Evolutionary conservation across 2,888 invertebrate species (phyloP).

Genomic region (Sturmia bella): DNA sequence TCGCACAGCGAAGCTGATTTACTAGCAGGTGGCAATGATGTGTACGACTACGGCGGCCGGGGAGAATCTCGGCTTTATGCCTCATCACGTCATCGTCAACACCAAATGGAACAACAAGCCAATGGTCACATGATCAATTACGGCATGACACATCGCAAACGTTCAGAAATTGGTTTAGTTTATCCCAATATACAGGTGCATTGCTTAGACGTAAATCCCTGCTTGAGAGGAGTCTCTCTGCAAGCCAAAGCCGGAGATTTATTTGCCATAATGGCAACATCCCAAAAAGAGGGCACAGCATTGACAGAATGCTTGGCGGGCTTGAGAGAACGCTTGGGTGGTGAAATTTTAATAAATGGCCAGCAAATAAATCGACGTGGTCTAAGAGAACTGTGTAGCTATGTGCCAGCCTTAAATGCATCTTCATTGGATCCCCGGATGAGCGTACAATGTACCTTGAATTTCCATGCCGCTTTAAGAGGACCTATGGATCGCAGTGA

Average conservation of each 20-base stretch:
- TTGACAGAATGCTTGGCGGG: conserved; percentile 94
- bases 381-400: conserved; percentile 87
- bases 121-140: conserved; percentile 70
- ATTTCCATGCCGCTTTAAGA: conserved; percentile 89
- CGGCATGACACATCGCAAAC: conserved; percentile 76
- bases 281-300: conserved; percentile 92
- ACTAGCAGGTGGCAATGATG: conserved; percentile 83
- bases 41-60: conserved; percentile 71
- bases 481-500: conserved; percentile 83
- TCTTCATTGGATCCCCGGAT: conserved; percentile 86
- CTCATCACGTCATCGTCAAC: conserved; percentile 73
- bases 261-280: conserved; percentile 94
- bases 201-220: conserved; percentile 92
- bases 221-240: conserved; percentile 86
- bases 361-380: conserved; percentile 88
- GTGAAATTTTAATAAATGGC: conserved; percentile 93
- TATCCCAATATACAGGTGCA: conserved; percentile 82
- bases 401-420: conserved; percentile 80
- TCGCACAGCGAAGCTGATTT: conserved; percentile 95
- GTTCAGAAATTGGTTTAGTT: conserved; percentile 80
- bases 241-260: conserved; percentile 96
- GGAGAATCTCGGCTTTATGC: conserved; percentile 80
- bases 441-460: conserved; percentile 94
- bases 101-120: conserved; percentile 64
- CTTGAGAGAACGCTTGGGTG: conserved; percentile 85